A percentile compares a stretch with the other conserved stretches of the same genome.
Evolutionary conservation across 2,113 vertebrate genomes (phyloP).

Genomic region (Dunckerocampus dactyliophorus): DNA sequence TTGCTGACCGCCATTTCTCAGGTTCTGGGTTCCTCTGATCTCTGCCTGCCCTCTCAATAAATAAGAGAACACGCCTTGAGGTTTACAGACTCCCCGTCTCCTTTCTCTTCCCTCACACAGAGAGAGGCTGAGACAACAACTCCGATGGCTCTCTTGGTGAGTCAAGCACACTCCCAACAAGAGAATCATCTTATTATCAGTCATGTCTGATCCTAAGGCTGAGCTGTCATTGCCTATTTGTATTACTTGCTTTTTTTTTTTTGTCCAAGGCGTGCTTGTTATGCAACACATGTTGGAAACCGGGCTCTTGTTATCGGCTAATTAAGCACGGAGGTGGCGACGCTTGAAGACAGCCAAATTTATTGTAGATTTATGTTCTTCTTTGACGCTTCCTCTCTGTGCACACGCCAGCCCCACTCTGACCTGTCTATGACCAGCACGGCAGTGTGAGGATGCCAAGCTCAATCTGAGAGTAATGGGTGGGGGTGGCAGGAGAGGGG

Average conservation of each 20-base stretch:
- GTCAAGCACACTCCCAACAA: conserved; percentile 33
- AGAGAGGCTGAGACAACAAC: conserved; percentile 13
- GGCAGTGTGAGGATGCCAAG: conserved; percentile 37
- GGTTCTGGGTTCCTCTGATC: conserved; percentile 10
- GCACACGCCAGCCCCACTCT: conserved; percentile 15
- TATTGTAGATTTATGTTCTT: conserved; percentile 21
- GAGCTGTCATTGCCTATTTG: conserved; percentile 20
- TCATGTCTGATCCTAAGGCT: conserved; percentile 27
- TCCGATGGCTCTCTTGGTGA: conserved; percentile 11
- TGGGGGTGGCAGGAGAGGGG: conserved; percentile 16
- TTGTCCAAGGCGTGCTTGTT: conserved; percentile 1
- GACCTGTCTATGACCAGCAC: conserved; percentile 28
- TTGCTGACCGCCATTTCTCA: conserved; percentile 2
- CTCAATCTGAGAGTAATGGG: conserved; percentile 46
- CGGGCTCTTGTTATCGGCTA: conserved; percentile 30
- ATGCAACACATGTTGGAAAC: conserved; percentile 26
- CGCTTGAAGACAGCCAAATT: conserved; percentile 35
- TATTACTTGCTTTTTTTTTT: conserved; percentile 28
- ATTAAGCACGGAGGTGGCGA: conserved; percentile 27
- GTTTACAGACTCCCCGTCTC: conserved; percentile 20
- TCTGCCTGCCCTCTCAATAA: conserved; percentile 7
- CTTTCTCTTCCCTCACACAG: conserved; percentile 20
- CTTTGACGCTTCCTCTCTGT: conserved; percentile 27
- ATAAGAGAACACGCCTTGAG: conserved; percentile 26
- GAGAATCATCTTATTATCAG: conserved; percentile 50